Conservation (phyloP, 1,140 invertebrate species). For the Calephelis virginiensis region DNA sequence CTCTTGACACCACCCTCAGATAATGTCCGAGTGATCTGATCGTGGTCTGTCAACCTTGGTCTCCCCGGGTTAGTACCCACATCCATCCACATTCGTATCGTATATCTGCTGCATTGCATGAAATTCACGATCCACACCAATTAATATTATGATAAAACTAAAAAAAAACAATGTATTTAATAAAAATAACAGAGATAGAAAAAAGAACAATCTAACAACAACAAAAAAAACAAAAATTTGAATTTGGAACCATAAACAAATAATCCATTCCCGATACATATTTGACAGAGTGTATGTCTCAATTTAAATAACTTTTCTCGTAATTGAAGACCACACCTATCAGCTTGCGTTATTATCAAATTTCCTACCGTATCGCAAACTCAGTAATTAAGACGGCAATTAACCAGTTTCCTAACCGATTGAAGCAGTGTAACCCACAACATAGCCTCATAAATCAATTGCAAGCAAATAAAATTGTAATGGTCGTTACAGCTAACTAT, state of each 20-base stretch:
- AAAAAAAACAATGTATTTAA: too few relatives aligned
- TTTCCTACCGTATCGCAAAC: constrained; percentile 37
- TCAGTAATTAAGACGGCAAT: constrained; percentile 42
- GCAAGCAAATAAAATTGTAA: constrained; percentile 10
- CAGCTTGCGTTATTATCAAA: constrained; percentile 38
- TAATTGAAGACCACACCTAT: constrained; percentile 51
- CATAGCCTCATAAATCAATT: constrained; percentile 6
- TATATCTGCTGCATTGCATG: too few relatives aligned
- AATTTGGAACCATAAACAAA: constrained; percentile 8
- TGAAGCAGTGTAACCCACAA: background rate
- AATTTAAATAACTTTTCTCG: constrained; percentile 42
- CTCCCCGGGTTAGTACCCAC: too few relatives aligned
- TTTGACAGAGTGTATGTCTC: constrained; percentile 35
- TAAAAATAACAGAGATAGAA: too few relatives aligned
- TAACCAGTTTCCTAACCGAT: constrained; percentile 26
- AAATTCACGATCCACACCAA: too few relatives aligned
- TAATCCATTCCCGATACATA: constrained; percentile 31
- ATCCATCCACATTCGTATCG: too few relatives aligned
- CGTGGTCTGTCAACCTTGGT: too few relatives aligned
- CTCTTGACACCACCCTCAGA: too few relatives aligned
- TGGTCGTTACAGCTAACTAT: constrained; percentile 3
- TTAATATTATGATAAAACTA: too few relatives aligned
- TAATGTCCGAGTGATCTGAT: too few relatives aligned
- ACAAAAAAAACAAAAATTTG: too few relatives aligned
- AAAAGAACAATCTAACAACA: too few relatives aligned